phyloP scores from a whole-genome alignment of 2,888 invertebrate genomes.

The Eilema griseolum region DNA sequence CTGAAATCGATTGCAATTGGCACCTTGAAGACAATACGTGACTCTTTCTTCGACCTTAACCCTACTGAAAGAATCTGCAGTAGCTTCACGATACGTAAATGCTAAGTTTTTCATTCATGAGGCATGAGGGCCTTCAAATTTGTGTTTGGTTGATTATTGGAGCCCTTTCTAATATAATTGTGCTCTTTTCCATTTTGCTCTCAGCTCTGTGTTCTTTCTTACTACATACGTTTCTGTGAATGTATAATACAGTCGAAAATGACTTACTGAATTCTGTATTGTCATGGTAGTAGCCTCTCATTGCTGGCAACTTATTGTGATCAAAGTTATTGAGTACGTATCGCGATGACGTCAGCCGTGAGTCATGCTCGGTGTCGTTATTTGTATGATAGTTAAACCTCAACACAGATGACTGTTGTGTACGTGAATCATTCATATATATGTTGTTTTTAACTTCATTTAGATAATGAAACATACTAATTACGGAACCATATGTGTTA shows the following conservation, averaged over 20 bases:
- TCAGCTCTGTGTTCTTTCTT: not conserved
- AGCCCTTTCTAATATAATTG: not conserved
- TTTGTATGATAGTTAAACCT: not conserved
- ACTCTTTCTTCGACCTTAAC: too few species aligned
- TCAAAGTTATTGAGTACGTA: not conserved
- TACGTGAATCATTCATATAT: not conserved
- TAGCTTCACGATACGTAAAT: too few species aligned
- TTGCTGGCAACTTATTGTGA: not conserved
- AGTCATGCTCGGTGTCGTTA: conserved; percentile 2
- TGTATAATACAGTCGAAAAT: not conserved
- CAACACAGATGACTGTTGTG: not conserved
- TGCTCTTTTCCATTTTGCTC: not conserved
- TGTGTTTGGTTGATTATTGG: not conserved
- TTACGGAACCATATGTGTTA: not conserved
- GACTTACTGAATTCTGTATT: not conserved
- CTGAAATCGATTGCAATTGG: too few species aligned
- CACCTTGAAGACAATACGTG: too few species aligned
- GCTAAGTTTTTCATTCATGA: too few species aligned
- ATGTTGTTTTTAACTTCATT: not conserved
- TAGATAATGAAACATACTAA: not conserved
- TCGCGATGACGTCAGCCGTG: not conserved
- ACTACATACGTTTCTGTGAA: too few species aligned
- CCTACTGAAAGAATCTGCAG: too few species aligned
- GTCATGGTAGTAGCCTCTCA: not conserved
- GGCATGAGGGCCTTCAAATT: not conserved